Conservation (phyloP, 2,888 invertebrate species). For the Pammene fasciana region DNA sequence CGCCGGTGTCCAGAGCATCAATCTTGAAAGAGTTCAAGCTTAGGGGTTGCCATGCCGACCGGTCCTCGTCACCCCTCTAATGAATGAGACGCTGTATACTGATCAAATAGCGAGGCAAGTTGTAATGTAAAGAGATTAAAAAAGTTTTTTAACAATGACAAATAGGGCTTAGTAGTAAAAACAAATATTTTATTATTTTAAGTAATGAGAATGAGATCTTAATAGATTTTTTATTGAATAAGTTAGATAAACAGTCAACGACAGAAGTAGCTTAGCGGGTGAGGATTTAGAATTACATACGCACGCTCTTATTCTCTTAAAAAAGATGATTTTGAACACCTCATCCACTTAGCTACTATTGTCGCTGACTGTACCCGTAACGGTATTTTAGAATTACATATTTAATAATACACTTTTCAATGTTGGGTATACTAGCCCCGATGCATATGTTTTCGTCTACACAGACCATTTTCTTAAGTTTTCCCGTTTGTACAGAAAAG, state of each 20-base stretch:
- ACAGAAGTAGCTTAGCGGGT: no score
- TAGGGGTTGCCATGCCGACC: constrained; percentile 59
- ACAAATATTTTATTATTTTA: background rate
- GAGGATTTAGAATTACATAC: no score
- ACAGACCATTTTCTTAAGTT: no score
- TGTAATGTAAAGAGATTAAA: constrained; percentile 36
- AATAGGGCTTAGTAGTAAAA: constrained; percentile 8
- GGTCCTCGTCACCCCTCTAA: constrained; percentile 48
- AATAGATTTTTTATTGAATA: background rate
- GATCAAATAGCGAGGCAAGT: constrained; percentile 29
- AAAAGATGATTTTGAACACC: no score
- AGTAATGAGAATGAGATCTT: background rate
- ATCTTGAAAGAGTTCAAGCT: constrained; percentile 64
- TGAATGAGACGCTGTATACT: constrained; percentile 35
- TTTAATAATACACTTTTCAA: no score
- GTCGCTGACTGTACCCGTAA: no score
- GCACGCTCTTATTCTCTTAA: no score
- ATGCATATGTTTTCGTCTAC: no score
- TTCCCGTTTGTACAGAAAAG: no score
- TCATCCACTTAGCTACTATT: no score
- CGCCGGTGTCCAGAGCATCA: constrained; percentile 47
- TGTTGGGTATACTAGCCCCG: no score
- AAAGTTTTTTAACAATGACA: constrained; percentile 25
- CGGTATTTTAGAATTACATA: no score
- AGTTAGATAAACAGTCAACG: background rate